Evolutionary conservation across 2,797 vertebrate species (phyloP), one percentile per base, ranked within the genome.

Genomic region (Erethizon dorsatum): DNA sequence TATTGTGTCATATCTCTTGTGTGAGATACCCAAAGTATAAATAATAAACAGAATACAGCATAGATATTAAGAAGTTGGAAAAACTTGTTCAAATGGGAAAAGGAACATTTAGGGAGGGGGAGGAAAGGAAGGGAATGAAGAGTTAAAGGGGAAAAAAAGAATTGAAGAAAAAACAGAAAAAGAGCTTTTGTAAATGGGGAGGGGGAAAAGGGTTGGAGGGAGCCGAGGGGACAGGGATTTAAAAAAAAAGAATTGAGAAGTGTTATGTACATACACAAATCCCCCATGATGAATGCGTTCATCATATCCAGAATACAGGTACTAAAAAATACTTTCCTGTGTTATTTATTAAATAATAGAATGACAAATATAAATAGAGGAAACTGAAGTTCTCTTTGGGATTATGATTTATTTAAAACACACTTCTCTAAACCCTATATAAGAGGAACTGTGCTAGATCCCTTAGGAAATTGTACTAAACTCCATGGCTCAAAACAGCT

Each of bases 371-470:
- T 20, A 11, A 59, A 52, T 41, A 69, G 33, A 94, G 17, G 37
- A 95, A 90, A 77, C 14, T 67, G 37, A 10, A 88, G 22, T 54
- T 90, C 28, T 31, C n/a, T 94, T 92, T 92, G n/a, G 28, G 75
- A 50, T 17, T 82, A 59, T 50, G 18, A 85, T 90, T 84, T 71
- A 26, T 83, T 89, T 87, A 94, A 93, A 67, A 88, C 4, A 73
- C 28, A 89, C 77, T 88, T 93, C 45, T 75, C 37, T 69, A 24
- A 93, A 52, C 4, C 14, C 14, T 73, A 10, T 10, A 0, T 79
- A 45, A 93, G 18, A 90, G 28, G 13, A 18, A 17, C 22, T 47
- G 0, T n/a, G 13, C 56, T 22, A 65, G 17, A 5, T 9, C 17
- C 69, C 56, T 61, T 26, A 83, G 56, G 41, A 67, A 84, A 86